Evolutionary conservation across 2,113 vertebrate genomes (phyloP), one percentile per base, ranked within the genome.

Genomic region (Verasper variegatus): DNA sequence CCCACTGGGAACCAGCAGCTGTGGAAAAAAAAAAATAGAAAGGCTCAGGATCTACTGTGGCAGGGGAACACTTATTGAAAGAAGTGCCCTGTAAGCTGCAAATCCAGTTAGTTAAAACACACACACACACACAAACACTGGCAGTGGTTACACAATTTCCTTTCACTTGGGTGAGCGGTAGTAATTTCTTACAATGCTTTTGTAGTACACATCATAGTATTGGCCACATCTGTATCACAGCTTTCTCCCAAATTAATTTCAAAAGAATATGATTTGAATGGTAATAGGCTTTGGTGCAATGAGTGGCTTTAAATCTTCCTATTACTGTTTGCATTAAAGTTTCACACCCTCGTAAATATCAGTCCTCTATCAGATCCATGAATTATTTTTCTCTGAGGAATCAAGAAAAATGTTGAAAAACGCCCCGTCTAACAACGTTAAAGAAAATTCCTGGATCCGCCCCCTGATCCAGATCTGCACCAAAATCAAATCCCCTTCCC

Each of bases 1-100:
- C 82, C 79, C 83, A 71, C 52, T 75, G 78, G 84, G 86, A 83
- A 70, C 64, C 61, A 76, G 78, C 71, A 68, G 24, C 78, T 84
- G 79, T 59, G 64, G 66, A 76, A 24, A 84, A 57, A 76, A 24
- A 84, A 57, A 75, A 54, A 51, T 37, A 37, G 27, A 55, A 61
- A 80, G 59, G 24, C 52, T 66, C 47, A 60, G 60, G 74, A 54
- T 54, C 47, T 51, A 13, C 31, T 26, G 52, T 9, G 17, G 23
- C 71, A n/a, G 14, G 81, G 69, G 86, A 84, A 45, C 45, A 42
- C 76, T 84, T 87, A 47, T 65, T 37, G 70, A 64, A 45, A 71
- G 83, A 84, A 63, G 0, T 49, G 47, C 37, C 7, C 31, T 15
- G 42, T 59, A 78, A 78, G 65, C 65, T 82, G 62, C 23, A 71